Conservation (phyloP, 2,888 invertebrate genomes). For the Cephonodes hylas region DNA sequence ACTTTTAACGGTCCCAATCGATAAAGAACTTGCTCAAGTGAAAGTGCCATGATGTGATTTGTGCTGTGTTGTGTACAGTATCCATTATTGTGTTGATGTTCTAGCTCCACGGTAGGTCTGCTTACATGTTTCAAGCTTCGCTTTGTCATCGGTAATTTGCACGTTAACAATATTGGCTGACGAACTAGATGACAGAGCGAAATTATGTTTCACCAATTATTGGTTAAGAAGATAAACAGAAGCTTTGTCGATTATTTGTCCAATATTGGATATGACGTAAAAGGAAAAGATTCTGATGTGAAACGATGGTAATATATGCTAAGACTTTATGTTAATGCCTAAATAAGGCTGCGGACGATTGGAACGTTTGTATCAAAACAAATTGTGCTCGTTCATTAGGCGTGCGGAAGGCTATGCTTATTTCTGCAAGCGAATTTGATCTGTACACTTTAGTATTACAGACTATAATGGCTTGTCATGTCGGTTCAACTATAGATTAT, state of each 20-base stretch:
- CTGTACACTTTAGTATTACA: neutral
- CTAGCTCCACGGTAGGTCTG: neutral
- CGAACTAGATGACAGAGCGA: neutral
- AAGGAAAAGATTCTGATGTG: neutral
- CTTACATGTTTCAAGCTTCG: neutral
- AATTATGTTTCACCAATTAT: neutral
- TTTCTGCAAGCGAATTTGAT: neutral
- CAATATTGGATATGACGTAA: neutral
- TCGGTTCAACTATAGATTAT: neutral
- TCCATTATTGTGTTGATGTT: neutral
- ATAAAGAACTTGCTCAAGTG: slow-evolving; percentile 63
- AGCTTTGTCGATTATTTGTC: neutral
- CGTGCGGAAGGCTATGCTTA: neutral
- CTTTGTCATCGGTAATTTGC: neutral
- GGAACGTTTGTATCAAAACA: slow-evolving; percentile 8
- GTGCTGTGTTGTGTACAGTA: slow-evolving; percentile 36
- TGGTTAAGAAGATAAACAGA: neutral
- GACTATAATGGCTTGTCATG: neutral
- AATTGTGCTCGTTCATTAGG: slow-evolving; percentile 7
- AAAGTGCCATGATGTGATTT: slow-evolving; percentile 60
- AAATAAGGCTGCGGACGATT: neutral
- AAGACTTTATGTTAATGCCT: slow-evolving; percentile 2
- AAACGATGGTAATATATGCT: neutral
- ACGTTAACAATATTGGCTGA: neutral
- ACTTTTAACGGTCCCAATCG: slow-evolving; percentile 49